Evolutionary conservation across 2,888 invertebrate genomes (phyloP).

Genomic region (Anticlea derivata): DNA sequence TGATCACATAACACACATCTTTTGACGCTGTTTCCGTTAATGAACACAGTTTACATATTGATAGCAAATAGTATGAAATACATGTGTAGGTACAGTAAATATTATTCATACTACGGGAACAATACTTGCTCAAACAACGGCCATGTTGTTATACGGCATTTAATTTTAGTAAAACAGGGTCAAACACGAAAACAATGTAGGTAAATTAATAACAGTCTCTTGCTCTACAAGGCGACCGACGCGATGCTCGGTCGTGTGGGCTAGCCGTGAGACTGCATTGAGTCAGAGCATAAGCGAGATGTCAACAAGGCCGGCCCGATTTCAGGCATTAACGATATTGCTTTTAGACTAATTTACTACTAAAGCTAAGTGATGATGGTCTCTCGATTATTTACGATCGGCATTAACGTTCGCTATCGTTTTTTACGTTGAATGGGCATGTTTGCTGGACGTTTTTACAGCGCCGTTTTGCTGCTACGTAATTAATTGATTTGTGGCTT

Average conservation of each 20-base stretch:
- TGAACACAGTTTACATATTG: no score
- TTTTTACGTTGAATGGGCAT: conserved; percentile 37
- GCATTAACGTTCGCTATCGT: conserved; percentile 46
- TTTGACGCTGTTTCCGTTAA: no score
- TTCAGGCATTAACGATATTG: conserved; percentile 67
- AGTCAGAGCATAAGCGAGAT: conserved; percentile 61
- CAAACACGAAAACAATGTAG: no score
- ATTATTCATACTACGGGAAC: no score
- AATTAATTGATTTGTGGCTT: conserved; percentile 47
- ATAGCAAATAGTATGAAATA: no score
- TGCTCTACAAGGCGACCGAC: conserved; percentile 35
- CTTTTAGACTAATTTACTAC: conserved; percentile 65
- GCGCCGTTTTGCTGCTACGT: conserved; percentile 26
- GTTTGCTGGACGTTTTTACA: conserved; percentile 29
- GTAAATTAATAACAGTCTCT: conserved; percentile 1
- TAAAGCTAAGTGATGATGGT: conserved; percentile 8
- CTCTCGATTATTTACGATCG: conserved; percentile 51
- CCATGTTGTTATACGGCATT: no score
- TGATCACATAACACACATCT: neutral
- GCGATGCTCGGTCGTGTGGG: conserved; percentile 36
- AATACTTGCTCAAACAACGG: no score
- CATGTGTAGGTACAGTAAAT: no score
- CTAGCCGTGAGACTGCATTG: conserved; percentile 66
- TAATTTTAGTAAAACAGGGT: no score
- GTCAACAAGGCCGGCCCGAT: conserved; percentile 71